Evolutionary conservation across 1,140 invertebrate genomes (phyloP), one percentile per base, ranked within the genome.

Genomic region (Alviniconcha marisindica): DNA sequence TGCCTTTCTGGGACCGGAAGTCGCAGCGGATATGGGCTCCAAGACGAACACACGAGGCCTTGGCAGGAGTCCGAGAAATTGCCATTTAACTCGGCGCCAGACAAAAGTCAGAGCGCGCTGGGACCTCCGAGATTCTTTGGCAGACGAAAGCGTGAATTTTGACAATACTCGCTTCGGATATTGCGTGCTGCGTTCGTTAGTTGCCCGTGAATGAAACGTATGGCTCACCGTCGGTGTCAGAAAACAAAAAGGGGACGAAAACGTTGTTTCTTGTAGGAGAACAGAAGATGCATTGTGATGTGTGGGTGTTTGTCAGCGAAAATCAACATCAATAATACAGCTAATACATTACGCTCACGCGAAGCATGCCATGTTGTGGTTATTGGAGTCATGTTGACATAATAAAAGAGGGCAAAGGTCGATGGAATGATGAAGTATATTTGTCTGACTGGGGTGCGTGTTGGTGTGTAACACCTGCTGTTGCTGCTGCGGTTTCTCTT

Each of bases 101-200:
- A 71, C 69, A 71, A 71, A 71, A 71, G 69, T 71, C 69, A 38
- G 10, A 33, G 10, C 69, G 12, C 36, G 69, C 69, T 71, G 36
- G 36, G 36, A 71, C 69, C 33, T 71, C 33, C 3, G 7, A 24
- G 4, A 31, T 69, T 69, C 63, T 33, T 31, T 14, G 69, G n/a
- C 56, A 60, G n/a, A 71, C 69, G 69, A 71, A 21, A 71, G 24
- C 69, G 33, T 71, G 33, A 40, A 24, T 2, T 71, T 36, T 42
- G 15, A 71, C 69, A 71, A 71, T 71, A 36, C 69, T 71, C 15
- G 69, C 69, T 18, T 71, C 69, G 69, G 69, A 71, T 71, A 71
- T 71, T 71, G 69, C 69, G 24, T 71, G 69, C 69, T 40, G 36
- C 69, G 38, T 71, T 71, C 69, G 69, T 71, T 71, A 71, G 69